These are phyloP conservation scores for Lophotis ruficrista DNA, from an alignment of 2,113 vertebrate species.

Conservation along the genomic window DNA sequence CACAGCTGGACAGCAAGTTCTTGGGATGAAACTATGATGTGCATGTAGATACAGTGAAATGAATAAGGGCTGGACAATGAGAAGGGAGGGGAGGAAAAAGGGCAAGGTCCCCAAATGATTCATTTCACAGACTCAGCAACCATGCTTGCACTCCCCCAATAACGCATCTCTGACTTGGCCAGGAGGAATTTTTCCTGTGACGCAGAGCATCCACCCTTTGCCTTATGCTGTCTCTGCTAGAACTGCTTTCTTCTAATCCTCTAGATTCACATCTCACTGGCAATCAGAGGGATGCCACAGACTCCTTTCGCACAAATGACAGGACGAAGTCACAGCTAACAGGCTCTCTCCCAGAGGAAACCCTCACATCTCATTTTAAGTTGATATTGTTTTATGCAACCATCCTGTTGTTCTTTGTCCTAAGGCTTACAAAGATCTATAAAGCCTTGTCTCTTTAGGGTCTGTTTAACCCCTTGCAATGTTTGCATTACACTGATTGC, in stretches of 20 bases:
- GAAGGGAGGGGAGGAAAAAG: background rate
- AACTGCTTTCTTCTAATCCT: background rate
- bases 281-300: background rate
- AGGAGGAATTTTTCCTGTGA: background rate
- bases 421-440: background rate
- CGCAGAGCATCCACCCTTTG: background rate
- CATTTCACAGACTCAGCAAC: background rate
- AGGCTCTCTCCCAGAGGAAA: background rate
- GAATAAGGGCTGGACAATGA: background rate
- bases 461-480: background rate
- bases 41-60: background rate
- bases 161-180: background rate
- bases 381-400: rapidly evolving
- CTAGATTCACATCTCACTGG: background rate
- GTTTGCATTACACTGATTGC: background rate
- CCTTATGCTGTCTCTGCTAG: background rate
- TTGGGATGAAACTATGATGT: background rate
- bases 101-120: background rate
- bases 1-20: background rate
- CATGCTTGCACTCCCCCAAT: background rate
- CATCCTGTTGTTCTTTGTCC: background rate
- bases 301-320: background rate
- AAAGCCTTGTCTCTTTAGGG: background rate
- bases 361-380: background rate
- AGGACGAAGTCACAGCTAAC: background rate